phyloP scores from a whole-genome alignment of 2,888 invertebrate species.

The Papilio demoleus region DNA sequence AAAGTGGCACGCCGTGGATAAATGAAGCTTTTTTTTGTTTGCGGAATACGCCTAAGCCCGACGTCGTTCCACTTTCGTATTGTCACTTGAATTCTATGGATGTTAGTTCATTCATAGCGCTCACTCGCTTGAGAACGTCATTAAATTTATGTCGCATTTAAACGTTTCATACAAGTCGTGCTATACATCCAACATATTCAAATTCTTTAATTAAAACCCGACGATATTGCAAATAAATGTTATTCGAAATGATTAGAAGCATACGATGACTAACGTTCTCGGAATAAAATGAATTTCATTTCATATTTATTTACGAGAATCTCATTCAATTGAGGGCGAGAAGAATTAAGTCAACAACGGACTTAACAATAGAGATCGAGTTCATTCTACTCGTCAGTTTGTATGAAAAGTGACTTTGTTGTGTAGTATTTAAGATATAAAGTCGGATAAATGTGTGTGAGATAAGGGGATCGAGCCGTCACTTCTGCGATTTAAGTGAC shows the following conservation, averaged over 20 bases:
- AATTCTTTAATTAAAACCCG: constrained; percentile 22
- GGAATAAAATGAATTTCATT: constrained; percentile 52
- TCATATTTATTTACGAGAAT: constrained; percentile 72
- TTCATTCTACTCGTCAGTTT: constrained; percentile 53
- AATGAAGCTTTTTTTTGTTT: constrained; percentile 81
- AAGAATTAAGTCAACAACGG: constrained; percentile 77
- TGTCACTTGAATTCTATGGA: constrained; percentile 77
- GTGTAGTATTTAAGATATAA: constrained; percentile 55
- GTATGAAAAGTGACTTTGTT: constrained; percentile 54
- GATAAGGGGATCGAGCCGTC: constrained; percentile 72
- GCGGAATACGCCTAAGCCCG: constrained; percentile 77
- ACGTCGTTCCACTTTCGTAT: constrained; percentile 77
- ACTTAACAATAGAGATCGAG: constrained; percentile 69
- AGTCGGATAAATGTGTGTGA: constrained; percentile 52
- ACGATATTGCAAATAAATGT: constrained; percentile 38
- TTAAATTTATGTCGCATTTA: constrained; percentile 65
- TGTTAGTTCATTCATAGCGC: constrained; percentile 74
- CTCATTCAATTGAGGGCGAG: constrained; percentile 67
- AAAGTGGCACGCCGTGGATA: constrained; percentile 82
- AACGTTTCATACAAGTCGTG: constrained; percentile 54
- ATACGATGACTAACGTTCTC: constrained; percentile 45
- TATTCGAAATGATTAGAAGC: constrained; percentile 44
- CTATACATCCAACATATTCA: constrained; percentile 43
- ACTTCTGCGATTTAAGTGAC: constrained; percentile 86
- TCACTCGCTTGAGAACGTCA: constrained; percentile 58